Conservation (phyloP, 2,888 invertebrate species). For the Myopa tessellatipennis region DNA sequence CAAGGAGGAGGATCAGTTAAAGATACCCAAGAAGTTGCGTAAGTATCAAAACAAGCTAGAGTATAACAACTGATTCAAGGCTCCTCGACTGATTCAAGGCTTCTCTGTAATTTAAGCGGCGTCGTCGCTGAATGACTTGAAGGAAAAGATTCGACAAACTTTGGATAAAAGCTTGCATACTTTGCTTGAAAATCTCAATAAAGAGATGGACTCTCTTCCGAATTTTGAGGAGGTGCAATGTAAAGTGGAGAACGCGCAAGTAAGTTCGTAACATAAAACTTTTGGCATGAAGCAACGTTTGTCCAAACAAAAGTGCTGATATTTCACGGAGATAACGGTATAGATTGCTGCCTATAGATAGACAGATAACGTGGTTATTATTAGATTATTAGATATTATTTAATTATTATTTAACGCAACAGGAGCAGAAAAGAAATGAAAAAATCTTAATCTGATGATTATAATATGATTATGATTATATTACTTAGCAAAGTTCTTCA, state of each 20-base stretch:
- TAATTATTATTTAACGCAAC: too few relatives aligned
- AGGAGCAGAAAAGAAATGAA: too few relatives aligned
- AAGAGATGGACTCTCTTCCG: constrained; percentile 16
- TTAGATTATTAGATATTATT: too few relatives aligned
- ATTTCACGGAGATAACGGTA: too few relatives aligned
- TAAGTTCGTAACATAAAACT: constrained; percentile 1
- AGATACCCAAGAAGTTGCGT: constrained; percentile 52
- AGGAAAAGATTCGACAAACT: constrained; percentile 40
- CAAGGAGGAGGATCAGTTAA: constrained; percentile 46
- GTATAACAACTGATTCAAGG: background rate
- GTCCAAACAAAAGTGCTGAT: too few relatives aligned
- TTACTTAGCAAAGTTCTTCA: too few relatives aligned
- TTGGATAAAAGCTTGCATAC: constrained; percentile 44
- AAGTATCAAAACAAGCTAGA: constrained; percentile 37
- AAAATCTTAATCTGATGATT: too few relatives aligned
- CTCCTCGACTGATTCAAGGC: background rate
- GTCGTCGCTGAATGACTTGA: constrained; percentile 49
- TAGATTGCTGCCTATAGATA: too few relatives aligned
- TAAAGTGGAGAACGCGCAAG: constrained; percentile 46
- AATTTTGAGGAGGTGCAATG: constrained; percentile 35
- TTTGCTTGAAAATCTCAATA: constrained; percentile 43
- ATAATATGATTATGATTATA: too few relatives aligned
- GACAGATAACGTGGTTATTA: too few relatives aligned
- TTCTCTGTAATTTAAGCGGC: constrained; percentile 41
- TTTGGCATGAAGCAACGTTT: too few relatives aligned